These are phyloP conservation scores for Disparrhopalites patrizii DNA, from an alignment of 2,888 invertebrate species.

Conservation along the genomic window DNA sequence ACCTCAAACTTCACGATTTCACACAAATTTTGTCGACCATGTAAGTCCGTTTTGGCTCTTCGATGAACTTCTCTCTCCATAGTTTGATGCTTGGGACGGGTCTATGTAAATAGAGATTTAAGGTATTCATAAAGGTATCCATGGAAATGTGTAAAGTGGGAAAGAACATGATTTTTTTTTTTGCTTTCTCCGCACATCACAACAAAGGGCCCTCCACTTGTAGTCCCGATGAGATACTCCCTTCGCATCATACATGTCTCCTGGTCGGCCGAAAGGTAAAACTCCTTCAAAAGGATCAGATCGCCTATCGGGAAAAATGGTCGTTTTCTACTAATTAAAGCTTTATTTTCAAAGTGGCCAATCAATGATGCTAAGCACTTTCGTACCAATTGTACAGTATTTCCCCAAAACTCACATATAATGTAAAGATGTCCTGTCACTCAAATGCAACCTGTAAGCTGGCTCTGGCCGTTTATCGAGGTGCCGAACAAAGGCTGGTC, in stretches of 20 bases:
- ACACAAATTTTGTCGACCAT: constrained; percentile 23
- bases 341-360: not conserved
- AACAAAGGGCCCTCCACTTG: constrained; percentile 42
- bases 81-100: constrained; percentile 28
- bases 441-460: constrained; percentile 41
- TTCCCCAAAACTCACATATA: constrained; percentile 32
- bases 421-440: constrained; percentile 42
- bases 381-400: not conserved
- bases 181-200: constrained; percentile 7
- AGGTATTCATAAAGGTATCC: not conserved
- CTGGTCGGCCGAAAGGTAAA: constrained; percentile 38
- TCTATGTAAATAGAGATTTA: constrained; percentile 19
- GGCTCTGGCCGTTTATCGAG: constrained; percentile 42
- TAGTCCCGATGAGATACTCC: constrained; percentile 42
- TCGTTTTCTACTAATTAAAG: not conserved
- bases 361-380: too few relatives aligned
- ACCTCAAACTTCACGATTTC: constrained; percentile 40
- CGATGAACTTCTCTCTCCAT: constrained; percentile 37
- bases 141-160: too few relatives aligned
- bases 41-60: constrained; percentile 39
- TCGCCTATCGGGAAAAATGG: constrained; percentile 24
- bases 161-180: too few relatives aligned
- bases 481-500: constrained; percentile 35
- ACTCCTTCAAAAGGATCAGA: constrained; percentile 45
- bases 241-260: constrained; percentile 44